Evolutionary conservation across 1,140 invertebrate species (phyloP), one percentile per base, ranked within the genome.

Genomic region (Plodia interpunctella): DNA sequence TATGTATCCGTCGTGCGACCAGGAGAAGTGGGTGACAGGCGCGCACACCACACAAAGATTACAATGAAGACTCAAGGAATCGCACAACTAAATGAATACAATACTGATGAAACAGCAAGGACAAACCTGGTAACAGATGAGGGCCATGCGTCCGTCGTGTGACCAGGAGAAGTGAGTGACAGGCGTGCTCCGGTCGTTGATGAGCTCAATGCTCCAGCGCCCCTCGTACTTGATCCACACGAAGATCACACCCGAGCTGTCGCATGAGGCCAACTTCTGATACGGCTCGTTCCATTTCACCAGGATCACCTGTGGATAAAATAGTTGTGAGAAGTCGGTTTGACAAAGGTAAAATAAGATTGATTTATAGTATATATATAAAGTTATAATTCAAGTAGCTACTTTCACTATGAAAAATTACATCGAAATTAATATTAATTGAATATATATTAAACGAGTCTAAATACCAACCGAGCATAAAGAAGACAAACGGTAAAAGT

Each of bases 191-290:
- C 98, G 91, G 90, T 99, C 98, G 84, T 99, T 99, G 76, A 99
- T 99, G 55, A 99, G 92, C 90, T 99, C 98, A 67, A 99, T 99
- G 60, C 97, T 99, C 98, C 98, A 99, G 11, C 98, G 92, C 6
- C 98, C 98, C 83, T 99, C 98, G 85, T 99, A 99, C 82, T 99
- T 99, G 66, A 99, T 99, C 98, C 98, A 99, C 5, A 99, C 97
- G 88, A 99, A 99, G 74, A 99, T 99, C 28, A 99, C 97, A 11
- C 98, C 98, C 0, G 97, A 98, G 72, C 95, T 97, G 91, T 99
- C 98, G 90, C 98, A 99, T 5, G 98, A 98, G 1, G 98, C 98
- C 60, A 99, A 82, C 87, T 99, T 99, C 89, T 99, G 98, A 87
- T 99, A 99, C 0, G 98, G 97, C 87, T 98, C 97, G 90, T 99